Evolutionary conservation across 2,888 invertebrate species (phyloP), one percentile per base, ranked within the genome.

Genomic region (Mongoloraphidia duomilia): DNA sequence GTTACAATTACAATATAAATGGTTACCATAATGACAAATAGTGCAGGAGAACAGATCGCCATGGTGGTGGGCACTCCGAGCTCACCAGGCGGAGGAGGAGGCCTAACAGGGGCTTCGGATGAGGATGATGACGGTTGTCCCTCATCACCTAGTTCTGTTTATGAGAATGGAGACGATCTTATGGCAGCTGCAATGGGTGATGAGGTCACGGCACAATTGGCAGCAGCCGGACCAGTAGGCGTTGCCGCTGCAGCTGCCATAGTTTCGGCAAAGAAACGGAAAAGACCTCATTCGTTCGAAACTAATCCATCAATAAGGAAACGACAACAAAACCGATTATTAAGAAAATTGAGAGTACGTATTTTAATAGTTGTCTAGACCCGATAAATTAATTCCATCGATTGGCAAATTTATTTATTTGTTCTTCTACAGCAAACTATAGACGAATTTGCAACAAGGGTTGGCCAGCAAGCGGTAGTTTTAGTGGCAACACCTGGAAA

Each of bases 221-320:
- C 93, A 49, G 93, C 94, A 59, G 93, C 95, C 66, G 95, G 91
- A 52, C 93, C 94, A 10, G 87, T 94, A 50, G 95, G 95, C 43
- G 91, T 95, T 67, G 95, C 95, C 14, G 95, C 95, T 4, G 95
- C 95, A 4, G 94, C 95, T 41, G 95, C 95, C 41, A 95, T 95
- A 59, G 90, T 91, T 17, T 93, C 94, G 4, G 90, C 92, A 1
- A 94, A 94, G 69, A 95, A 95, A 65, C 77, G 93, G 60, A 94
- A 94, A 72, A 73, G 94, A 58, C 92, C 93, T 39, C 94, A 95
- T 71, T 88, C 91, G 50, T 95, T 95, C 68, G 95, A 96, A 71
- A 94, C 94, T 47, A 95, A 95, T 74, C 95, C 95, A 2, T 94
- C 94, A 38, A 92, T 94, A 57, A 75, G 95, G 60, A 95, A 95